These are phyloP conservation scores for Trachurus trachurus DNA, from an alignment of 2,797 vertebrate species.

Conservation along the genomic window DNA sequence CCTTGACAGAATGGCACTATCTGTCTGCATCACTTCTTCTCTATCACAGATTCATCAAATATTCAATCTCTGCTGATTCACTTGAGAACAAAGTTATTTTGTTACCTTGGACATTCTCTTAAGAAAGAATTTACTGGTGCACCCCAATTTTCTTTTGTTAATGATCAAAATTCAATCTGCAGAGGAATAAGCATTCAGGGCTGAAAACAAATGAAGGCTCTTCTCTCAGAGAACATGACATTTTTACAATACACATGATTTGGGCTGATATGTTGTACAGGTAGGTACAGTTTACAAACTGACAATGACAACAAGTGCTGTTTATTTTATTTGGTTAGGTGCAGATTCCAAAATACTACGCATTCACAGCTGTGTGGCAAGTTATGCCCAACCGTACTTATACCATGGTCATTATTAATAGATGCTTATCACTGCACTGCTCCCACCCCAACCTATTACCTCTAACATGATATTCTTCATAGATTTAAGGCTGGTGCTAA, in stretches of 20 bases:
- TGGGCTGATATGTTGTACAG: neutral
- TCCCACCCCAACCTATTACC: neutral
- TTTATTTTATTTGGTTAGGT: too few species aligned
- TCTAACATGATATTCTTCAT: neutral
- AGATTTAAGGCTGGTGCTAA: neutral
- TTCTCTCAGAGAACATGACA: slow-evolving; percentile 12
- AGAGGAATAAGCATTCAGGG: slow-evolving; percentile 24
- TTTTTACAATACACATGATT: slow-evolving; percentile 20
- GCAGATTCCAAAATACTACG: neutral
- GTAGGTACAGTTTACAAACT: too few species aligned
- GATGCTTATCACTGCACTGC: neutral
- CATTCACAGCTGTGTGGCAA: too few species aligned
- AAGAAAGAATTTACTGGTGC: slow-evolving; percentile 15
- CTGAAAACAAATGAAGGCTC: slow-evolving; percentile 17
- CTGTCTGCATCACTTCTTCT: slow-evolving; percentile 36
- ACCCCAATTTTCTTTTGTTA: slow-evolving; percentile 16
- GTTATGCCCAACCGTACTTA: neutral
- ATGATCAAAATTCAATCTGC: slow-evolving; percentile 30
- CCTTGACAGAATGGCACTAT: slow-evolving; percentile 30
- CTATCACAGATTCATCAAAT: slow-evolving; percentile 34
- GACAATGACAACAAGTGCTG: too few species aligned
- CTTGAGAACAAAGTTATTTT: slow-evolving; percentile 24
- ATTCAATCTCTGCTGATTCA: slow-evolving; percentile 38
- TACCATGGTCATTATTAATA: neutral
- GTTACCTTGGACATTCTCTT: slow-evolving; percentile 37